Evolutionary conservation across 30 jellyfish, hydroid and myxozoan species (phyloP), one percentile per base, ranked within the genome.

Genomic region (Aurelia coerulea): DNA sequence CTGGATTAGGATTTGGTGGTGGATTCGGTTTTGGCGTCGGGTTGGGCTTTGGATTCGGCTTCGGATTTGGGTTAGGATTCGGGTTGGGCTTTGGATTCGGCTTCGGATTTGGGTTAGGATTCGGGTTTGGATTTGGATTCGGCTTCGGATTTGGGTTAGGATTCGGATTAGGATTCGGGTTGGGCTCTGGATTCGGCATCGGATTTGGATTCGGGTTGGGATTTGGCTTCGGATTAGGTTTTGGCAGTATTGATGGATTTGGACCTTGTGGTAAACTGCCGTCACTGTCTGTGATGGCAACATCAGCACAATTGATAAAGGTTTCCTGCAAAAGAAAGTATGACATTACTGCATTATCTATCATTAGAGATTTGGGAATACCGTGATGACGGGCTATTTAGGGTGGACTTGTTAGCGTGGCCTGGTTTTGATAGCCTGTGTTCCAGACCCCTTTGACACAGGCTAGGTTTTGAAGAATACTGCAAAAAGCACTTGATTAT

Each of bases 221-320:
- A 2, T 1, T 23, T 33, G 77, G 16, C 3, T 23, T 46, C 2
- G 77, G 14, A 9, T 12, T 60, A 18, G 84, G 64, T 73, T 73
- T 50, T 46, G 84, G 53, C 29, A 3, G 74, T n/a, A 10, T 29
- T 32, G 74, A 49, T 11, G 29, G 31, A 33, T 23, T 23, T 10
- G 76, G 76, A 4, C 41, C 76, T 46, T 23, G 33, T 5, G 76
- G 76, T 3, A 23, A 37, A 16, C 51, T 13, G 32, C 74, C 73
- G 52, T 13, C 73, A 35, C 14, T 31, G 14, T 54, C 60, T 56
- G 34, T 54, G 23, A 83, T 83, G 41, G 46, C 62, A 10, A 84
- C 63, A 62, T 84, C 93, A n/a, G 93, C 93, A 23, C 93, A 84
- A 56, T 84, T 84, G 78, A 84, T 81, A 56, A 84, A 84, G 7